Conservation (phyloP, 92 coral and sea anemone species). For the Phenganax subtilis region DNA sequence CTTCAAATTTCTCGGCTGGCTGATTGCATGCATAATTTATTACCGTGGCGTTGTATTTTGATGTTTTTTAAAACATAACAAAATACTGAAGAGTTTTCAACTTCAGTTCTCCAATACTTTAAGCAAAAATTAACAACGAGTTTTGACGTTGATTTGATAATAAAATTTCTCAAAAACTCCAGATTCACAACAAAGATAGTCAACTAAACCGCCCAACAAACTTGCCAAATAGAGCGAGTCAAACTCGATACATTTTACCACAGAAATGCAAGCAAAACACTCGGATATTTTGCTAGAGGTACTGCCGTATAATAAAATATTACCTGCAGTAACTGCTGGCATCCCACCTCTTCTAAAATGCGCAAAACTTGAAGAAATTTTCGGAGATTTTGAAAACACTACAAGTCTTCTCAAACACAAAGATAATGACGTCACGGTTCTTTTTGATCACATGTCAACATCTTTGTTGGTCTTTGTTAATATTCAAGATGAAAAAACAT, state of each 20-base stretch:
- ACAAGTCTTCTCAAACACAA: constrained; percentile 19
- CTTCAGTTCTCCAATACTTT: no score
- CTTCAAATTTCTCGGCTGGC: constrained; percentile 21
- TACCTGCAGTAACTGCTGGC: constrained; percentile 99
- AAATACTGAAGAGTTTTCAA: not conserved
- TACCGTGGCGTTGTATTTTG: constrained; percentile 7
- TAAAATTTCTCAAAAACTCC: no score
- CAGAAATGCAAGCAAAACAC: not conserved
- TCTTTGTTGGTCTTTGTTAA: not conserved
- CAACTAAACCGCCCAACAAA: not conserved
- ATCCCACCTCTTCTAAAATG: constrained; percentile 61
- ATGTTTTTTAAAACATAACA: constrained; percentile 11
- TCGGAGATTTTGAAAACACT: not conserved
- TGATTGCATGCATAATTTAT: constrained; percentile 40
- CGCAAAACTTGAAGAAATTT: constrained; percentile 4
- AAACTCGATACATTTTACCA: constrained; percentile 16
- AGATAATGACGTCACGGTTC: constrained; percentile 36
- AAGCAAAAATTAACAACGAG: no score
- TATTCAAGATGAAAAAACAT: constrained; percentile 8
- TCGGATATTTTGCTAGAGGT: not conserved
- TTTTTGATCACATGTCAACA: constrained; percentile 31
- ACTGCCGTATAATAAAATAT: constrained; percentile 39
- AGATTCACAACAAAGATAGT: constrained; percentile 3
- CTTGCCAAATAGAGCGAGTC: constrained; percentile 5
- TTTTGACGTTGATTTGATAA: no score